These are phyloP conservation scores for Platycercus adscitus DNA, from an alignment of 2,113 vertebrate species.

Conservation along the genomic window DNA sequence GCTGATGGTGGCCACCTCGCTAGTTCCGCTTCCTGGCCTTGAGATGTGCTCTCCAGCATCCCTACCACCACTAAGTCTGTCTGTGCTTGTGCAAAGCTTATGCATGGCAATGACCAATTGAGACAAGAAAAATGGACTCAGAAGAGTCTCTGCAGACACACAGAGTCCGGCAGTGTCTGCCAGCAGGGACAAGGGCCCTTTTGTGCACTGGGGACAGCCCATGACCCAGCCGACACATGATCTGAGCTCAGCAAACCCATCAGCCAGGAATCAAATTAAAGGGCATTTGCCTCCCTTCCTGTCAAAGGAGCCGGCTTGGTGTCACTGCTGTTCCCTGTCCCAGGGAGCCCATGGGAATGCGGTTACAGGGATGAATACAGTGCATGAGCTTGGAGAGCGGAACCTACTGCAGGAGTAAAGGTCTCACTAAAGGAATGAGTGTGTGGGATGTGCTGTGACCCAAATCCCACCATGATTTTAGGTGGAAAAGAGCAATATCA, in stretches of 20 bases:
- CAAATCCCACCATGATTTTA: neutral
- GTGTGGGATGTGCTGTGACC: neutral
- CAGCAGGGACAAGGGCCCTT: constrained; percentile 29
- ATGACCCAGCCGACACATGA: neutral
- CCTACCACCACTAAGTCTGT: neutral
- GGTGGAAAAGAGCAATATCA: neutral
- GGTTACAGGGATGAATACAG: neutral
- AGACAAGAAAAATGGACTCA: neutral
- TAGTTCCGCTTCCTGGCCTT: neutral
- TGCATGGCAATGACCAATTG: neutral
- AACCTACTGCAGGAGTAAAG: neutral
- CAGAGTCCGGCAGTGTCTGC: neutral
- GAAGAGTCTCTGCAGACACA: neutral
- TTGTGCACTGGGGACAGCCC: neutral
- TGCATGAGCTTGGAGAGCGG: fast-evolving
- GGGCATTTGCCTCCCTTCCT: neutral
- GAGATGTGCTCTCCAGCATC: neutral
- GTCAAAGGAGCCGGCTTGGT: neutral
- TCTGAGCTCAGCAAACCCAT: neutral
- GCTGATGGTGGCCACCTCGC: neutral
- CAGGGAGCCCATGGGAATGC: fast-evolving
- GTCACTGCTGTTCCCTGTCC: neutral
- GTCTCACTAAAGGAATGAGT: neutral
- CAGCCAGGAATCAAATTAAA: neutral
- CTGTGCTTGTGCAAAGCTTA: neutral